Evolutionary conservation across 2,113 vertebrate genomes (phyloP).

Genomic region (Otolemur garnettii): DNA sequence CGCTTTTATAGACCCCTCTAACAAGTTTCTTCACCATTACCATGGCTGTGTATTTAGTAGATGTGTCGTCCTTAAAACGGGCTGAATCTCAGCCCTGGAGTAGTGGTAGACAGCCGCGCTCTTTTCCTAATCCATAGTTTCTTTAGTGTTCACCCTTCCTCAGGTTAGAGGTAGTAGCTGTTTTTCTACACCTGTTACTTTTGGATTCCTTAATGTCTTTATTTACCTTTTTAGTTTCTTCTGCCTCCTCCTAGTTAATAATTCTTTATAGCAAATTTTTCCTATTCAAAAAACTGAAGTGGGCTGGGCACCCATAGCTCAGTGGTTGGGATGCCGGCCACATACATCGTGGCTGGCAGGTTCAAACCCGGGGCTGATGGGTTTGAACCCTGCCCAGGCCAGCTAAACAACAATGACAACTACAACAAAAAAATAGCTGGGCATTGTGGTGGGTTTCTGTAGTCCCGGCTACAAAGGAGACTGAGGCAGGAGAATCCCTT

Average conservation of each 20-base stretch:
- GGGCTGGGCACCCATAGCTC: no score
- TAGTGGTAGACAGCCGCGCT: background rate
- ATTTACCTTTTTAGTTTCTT: background rate
- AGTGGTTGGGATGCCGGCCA: no score
- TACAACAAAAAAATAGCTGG: no score
- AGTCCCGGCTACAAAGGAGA: no score
- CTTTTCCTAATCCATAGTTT: background rate
- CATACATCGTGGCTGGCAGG: no score
- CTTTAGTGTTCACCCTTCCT: background rate
- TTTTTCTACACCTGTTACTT: background rate
- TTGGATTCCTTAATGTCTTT: background rate
- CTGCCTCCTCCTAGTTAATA: background rate
- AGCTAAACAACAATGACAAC: no score
- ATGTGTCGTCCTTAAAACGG: background rate
- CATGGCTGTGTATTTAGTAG: background rate
- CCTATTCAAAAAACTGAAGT: background rate
- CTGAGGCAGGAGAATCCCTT: no score
- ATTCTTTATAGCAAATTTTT: slow-evolving; percentile 16
- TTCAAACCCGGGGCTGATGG: no score
- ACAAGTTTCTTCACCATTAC: background rate
- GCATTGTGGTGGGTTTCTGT: no score
- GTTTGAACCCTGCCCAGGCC: no score
- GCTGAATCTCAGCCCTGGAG: background rate
- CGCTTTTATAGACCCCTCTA: background rate
- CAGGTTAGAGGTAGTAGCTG: background rate